Evolutionary conservation across 1,140 invertebrate genomes (phyloP).

Genomic region (Acyrthosiphon pisum): DNA sequence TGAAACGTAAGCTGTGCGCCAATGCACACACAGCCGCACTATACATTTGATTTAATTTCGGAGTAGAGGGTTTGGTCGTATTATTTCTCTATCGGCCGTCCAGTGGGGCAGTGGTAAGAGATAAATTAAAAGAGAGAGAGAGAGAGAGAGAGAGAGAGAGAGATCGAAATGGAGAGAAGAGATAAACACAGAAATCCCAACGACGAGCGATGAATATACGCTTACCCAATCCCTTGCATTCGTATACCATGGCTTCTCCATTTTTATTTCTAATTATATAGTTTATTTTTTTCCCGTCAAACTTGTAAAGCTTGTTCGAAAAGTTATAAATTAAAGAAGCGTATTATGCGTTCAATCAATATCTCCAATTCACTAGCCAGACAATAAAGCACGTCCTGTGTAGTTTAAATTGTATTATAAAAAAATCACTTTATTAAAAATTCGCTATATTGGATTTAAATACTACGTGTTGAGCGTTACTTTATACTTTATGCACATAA

Average conservation of each 20-base stretch:
- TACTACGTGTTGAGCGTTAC: not conserved
- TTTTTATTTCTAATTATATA: not conserved
- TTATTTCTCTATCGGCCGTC: not conserved
- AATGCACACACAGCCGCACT: not conserved
- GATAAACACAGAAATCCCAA: not conserved
- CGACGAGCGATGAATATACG: not conserved
- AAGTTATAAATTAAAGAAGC: not conserved
- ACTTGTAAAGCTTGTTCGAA: not conserved
- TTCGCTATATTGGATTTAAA: not conserved
- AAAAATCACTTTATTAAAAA: not conserved
- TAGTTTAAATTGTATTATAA: not conserved
- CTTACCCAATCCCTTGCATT: not conserved
- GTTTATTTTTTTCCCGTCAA: not conserved
- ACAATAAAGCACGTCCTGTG: not conserved
- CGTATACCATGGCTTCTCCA: not conserved
- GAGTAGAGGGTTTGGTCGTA: not conserved
- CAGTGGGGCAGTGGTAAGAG: not conserved
- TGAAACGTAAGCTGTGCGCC: conserved; percentile 35
- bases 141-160: not conserved
- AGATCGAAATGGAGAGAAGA: not conserved
- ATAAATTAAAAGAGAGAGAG: not conserved
- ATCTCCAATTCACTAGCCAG: not conserved
- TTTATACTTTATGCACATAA: not conserved
- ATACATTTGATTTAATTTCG: conserved; percentile 44
- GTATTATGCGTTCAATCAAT: not conserved